phyloP scores from a whole-genome alignment of 2,113 vertebrate species.

The Dendropsophus ebraccatus region DNA sequence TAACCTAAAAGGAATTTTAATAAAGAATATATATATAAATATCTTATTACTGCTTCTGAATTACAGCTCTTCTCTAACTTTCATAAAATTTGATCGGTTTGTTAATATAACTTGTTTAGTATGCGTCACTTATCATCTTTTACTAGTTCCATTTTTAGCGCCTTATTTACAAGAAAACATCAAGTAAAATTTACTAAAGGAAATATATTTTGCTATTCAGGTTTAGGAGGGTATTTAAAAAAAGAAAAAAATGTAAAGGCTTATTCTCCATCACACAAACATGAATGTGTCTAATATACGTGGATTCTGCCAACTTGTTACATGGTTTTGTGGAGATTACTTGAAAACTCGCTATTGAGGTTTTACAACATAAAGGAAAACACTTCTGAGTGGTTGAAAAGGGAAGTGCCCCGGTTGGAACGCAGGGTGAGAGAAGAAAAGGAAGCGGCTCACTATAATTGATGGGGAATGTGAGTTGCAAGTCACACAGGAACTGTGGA shows the following conservation, averaged over 20 bases:
- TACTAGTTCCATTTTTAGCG: neutral
- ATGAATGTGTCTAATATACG: neutral
- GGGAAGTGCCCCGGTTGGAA: slow-evolving; percentile 42
- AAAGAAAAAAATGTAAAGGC: neutral
- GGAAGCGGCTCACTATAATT: slow-evolving; percentile 47
- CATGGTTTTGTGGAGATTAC: neutral
- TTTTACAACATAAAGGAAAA: slow-evolving; percentile 2
- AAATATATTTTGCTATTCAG: neutral
- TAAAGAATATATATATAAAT: too few relatives aligned
- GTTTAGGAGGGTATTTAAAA: neutral
- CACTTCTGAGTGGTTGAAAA: neutral
- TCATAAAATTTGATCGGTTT: neutral
- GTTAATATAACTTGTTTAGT: neutral
- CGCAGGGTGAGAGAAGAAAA: slow-evolving; percentile 49
- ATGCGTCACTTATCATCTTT: too few relatives aligned
- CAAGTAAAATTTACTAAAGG: too few relatives aligned
- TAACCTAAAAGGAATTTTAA: too few relatives aligned
- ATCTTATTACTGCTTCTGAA: too few relatives aligned
- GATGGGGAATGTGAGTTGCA: slow-evolving; percentile 47
- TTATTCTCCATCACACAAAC: neutral
- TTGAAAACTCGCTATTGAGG: slow-evolving; percentile 14
- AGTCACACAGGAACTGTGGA: slow-evolving; percentile 45
- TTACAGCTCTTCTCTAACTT: too few relatives aligned
- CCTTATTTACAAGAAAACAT: too few relatives aligned
- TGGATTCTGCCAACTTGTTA: slow-evolving; percentile 5